phyloP scores from a whole-genome alignment of 2,113 vertebrate genomes.

The Myrmecobius fasciatus region DNA sequence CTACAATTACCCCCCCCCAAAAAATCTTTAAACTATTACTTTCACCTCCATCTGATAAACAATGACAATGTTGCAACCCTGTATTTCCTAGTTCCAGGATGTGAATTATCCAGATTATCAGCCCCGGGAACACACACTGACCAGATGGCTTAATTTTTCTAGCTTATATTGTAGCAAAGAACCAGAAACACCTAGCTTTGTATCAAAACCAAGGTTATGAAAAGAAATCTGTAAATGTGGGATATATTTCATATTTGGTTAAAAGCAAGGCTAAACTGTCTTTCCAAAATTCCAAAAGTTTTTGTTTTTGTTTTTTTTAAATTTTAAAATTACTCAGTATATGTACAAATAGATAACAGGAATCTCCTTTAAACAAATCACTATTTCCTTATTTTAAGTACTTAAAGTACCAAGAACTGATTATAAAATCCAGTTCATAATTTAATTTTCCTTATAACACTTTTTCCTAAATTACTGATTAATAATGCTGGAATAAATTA shows the following conservation, averaged over 20 bases:
- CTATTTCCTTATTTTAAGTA: constrained; percentile 87
- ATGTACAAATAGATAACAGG: constrained; percentile 85
- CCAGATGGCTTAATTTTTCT: constrained; percentile 69
- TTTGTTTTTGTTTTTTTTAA: constrained; percentile 81
- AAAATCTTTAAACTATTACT: constrained; percentile 3
- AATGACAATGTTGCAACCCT: constrained; percentile 45
- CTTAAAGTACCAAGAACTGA: constrained; percentile 87
- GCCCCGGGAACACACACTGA: constrained; percentile 61
- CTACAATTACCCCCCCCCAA: constrained; percentile 37
- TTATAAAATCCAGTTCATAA: constrained; percentile 80
- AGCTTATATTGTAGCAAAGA: constrained; percentile 57
- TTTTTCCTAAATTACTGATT: constrained; percentile 86
- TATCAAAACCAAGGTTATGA: constrained; percentile 59
- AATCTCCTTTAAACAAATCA: constrained; percentile 81
- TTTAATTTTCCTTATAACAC: constrained; percentile 81
- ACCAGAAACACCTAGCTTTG: constrained; percentile 52
- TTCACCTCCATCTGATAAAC: constrained; percentile 42
- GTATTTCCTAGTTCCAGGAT: constrained; percentile 60
- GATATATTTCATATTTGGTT: constrained; percentile 89
- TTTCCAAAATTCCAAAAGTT: constrained; percentile 82
- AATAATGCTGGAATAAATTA: constrained; percentile 88
- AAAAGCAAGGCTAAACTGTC: constrained; percentile 82
- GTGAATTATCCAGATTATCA: constrained; percentile 62
- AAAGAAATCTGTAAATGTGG: constrained; percentile 65
- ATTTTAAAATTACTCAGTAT: constrained; percentile 78